phyloP scores from a whole-genome alignment of 2,797 vertebrate genomes.

The Tragopan temminckii region DNA sequence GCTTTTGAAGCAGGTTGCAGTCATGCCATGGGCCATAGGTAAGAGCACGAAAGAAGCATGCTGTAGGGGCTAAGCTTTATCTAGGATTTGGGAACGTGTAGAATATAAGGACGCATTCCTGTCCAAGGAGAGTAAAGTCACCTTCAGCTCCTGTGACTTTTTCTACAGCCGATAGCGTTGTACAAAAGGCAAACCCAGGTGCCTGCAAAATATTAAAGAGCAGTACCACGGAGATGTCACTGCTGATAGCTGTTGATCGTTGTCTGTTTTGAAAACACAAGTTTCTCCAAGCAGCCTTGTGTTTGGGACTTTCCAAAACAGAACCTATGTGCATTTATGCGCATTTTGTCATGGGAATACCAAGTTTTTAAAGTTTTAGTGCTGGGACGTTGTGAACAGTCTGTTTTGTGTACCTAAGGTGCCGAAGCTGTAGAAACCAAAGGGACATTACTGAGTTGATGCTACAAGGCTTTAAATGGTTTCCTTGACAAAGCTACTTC shows the following conservation, averaged over 20 bases:
- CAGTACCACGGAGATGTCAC: background rate
- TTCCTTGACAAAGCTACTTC: background rate
- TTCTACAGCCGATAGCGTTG: background rate
- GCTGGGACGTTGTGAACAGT: background rate
- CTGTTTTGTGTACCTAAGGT: background rate
- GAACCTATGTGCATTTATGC: background rate
- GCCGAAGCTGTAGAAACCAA: background rate
- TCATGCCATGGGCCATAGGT: fast-evolving
- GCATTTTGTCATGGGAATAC: background rate
- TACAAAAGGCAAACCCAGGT: background rate
- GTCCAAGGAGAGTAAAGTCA: background rate
- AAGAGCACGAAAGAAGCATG: background rate
- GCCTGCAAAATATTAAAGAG: background rate
- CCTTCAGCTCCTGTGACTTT: background rate
- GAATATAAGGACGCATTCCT: background rate
- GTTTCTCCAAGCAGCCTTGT: background rate
- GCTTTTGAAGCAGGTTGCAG: background rate
- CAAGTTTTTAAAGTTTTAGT: background rate
- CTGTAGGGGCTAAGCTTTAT: background rate
- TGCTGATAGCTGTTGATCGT: background rate
- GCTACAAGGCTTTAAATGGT: background rate
- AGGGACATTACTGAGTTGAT: fast-evolving
- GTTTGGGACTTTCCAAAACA: background rate
- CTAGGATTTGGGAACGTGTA: background rate
- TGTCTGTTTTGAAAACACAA: background rate